Conservation (phyloP, 2,888 invertebrate genomes). For the Saturnia pavonia region DNA sequence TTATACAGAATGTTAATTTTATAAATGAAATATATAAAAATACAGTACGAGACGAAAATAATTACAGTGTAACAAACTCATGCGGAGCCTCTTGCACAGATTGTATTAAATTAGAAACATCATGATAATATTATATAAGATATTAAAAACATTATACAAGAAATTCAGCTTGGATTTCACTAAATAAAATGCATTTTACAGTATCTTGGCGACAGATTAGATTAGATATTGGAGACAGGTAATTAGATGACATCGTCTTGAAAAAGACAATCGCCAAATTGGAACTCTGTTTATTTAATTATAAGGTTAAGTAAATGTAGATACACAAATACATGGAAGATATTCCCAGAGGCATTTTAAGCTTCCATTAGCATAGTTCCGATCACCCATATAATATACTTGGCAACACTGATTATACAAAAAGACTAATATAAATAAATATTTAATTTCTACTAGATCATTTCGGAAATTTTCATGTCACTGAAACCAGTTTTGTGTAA, state of each 20-base stretch:
- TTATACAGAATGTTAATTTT: too few relatives aligned
- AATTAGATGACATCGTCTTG: conserved; percentile 23
- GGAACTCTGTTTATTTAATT: neutral
- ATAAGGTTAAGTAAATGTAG: conserved; percentile 4
- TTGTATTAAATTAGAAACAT: neutral
- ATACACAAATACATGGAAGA: conserved; percentile 6
- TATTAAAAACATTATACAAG: neutral
- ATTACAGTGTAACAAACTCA: too few relatives aligned
- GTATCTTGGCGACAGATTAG: neutral
- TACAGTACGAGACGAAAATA: neutral
- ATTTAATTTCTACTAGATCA: too few relatives aligned
- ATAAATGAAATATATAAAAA: neutral
- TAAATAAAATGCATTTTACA: neutral
- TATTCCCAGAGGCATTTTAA: neutral
- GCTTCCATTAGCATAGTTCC: neutral
- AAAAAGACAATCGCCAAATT: conserved; percentile 20
- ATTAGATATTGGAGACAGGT: conserved; percentile 20
- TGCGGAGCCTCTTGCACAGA: neutral
- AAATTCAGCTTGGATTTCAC: neutral
- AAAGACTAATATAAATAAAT: too few relatives aligned
- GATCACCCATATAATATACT: neutral
- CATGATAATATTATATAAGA: neutral
- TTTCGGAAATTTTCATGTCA: too few relatives aligned
- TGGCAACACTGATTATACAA: neutral
- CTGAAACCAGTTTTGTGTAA: too few relatives aligned